Evolutionary conservation across 2,113 vertebrate genomes (phyloP), one percentile per base, ranked within the genome.

Genomic region (Gnathonemus echidnorhynchus): DNA sequence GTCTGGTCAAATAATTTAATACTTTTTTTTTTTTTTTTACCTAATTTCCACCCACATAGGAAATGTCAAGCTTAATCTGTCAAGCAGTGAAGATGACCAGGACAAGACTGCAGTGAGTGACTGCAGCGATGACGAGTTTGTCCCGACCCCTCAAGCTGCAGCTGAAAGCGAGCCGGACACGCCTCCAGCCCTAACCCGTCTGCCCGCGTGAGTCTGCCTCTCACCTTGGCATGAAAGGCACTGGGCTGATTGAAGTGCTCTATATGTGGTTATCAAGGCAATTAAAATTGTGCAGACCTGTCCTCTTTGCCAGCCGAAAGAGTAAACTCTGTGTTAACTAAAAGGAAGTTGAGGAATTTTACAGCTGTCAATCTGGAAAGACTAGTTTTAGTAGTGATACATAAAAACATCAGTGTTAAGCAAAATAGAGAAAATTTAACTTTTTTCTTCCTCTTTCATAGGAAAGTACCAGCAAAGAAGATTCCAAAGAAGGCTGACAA

Each of bases 31-130:
- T 42, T 42, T 42, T 42, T 39, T 39, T 0, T 2, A 62, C 11
- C 42, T 27, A 49, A 27, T 17, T 86, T 24, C 10, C 62, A 4
- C 6, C 88, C 66, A 50, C 95, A 96, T 53, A 31, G 15, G 89
- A 8, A 84, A 88, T 0, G 90, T 92, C 27, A 96, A 95, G 88
- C 95, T 95, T 92, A 92, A 10, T 11, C 0, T 95, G 89, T 95
- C 94, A 0, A 95, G 95, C 92, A 95, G 95, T 17, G 96, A 96
- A 39, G 93, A 95, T 5, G 90, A 91, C 0, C 2, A 95, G 94
- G 92, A 17, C 62, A 84, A 9, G 42, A 91, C 39, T 15, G 89
- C 31, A 0, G 31, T 88, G 42, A 94, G 93, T 0, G 93, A 94
- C 0, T 91, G 88, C 19, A 91, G 94, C 0, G 91, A 93, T 4